Evolutionary conservation across 2,888 invertebrate species (phyloP), one percentile per base, ranked within the genome.

Genomic region (Phytoseiulus persimilis): DNA sequence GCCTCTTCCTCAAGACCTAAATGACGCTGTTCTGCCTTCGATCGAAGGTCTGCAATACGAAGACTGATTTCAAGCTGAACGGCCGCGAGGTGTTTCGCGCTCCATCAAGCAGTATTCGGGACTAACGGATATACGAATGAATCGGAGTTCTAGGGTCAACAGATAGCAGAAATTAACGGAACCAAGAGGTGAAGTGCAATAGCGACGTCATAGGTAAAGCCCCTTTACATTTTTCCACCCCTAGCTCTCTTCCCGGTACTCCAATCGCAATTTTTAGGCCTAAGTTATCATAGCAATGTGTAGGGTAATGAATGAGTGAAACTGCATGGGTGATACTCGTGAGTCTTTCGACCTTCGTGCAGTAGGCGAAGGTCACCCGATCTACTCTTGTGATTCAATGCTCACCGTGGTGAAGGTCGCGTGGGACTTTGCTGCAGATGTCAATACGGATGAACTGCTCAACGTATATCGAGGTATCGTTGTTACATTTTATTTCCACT

Each of bases 1-100:
- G 28, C 87, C 87, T 11, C 23, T 87, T 6, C 87, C 87, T 87
- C 87, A 87, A 87, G 87, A 87, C 45, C 87, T 87, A 18, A 87
- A 33, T n/a, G 87, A 87, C 45, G 87, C 87, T 33, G 87, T 87
- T 3, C 87, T 87, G 33, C 87, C 87, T 39, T 31, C 33, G 3
- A 33, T 87, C n/a, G 87, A 87, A 33, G 87, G 87, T 33, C 87
- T 87, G n/a, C 65, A 65, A 23, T 87, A 87, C 87, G 87, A 87
- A 23, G 87, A 87, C 33, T 87, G 45, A 45, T 14, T 65, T 65
- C 65, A 65, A 65, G 65, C 2, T 14, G 28, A 65, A 14, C 65
- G 23, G 18, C 5, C 1, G 18, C 1, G 18, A 23, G 2, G 18
- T 14, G 18, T 14, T 18, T 65, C 65, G 65, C 65, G 28, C 65